Conservation (phyloP, 2,888 invertebrate species). For the Callosobruchus maculatus region DNA sequence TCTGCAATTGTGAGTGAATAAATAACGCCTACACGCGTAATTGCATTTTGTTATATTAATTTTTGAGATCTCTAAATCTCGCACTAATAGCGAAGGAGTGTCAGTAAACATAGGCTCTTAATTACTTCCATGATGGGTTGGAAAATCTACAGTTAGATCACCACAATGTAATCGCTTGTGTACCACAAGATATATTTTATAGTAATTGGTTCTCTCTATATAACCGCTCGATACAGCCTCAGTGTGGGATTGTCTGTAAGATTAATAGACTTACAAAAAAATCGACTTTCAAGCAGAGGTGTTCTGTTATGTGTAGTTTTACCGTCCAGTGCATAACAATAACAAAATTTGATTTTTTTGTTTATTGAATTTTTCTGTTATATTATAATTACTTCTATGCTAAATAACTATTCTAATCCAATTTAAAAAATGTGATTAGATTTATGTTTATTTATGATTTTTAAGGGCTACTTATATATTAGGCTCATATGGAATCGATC, state of each 20-base stretch:
- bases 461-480: no score
- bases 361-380: no score
- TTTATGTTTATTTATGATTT: no score
- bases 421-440: no score
- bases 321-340: no score
- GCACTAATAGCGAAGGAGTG: not conserved
- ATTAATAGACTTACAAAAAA: not conserved
- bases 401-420: no score
- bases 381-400: no score
- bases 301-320: not conserved
- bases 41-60: not conserved
- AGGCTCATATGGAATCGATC: no score
- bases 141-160: constrained; percentile 6
- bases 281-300: not conserved
- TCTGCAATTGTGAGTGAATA: not conserved
- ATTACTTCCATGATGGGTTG: not conserved
- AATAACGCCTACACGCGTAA: not conserved
- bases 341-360: no score
- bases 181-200: constrained; percentile 16
- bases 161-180: constrained; percentile 17
- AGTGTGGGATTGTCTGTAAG: not conserved
- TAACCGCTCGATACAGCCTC: not conserved
- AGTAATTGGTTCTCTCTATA: constrained; percentile 18
- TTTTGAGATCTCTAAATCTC: not conserved
- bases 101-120: not conserved